Evolutionary conservation across 2,113 vertebrate species (phyloP), one percentile per base, ranked within the genome.

Genomic region (Neogale vison): DNA sequence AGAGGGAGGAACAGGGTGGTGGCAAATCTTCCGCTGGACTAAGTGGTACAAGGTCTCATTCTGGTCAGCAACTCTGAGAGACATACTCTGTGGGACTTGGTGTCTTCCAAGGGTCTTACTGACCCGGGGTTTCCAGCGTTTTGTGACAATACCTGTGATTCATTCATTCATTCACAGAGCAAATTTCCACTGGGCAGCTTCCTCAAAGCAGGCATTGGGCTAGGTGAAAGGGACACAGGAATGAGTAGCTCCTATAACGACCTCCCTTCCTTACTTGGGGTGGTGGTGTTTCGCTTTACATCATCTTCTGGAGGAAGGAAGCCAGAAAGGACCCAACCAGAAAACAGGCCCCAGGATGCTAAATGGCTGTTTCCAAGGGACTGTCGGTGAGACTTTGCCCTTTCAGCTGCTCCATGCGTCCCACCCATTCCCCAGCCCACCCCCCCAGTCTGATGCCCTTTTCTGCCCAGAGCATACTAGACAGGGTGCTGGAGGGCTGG

Each of bases 121-220:
- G 24, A 87, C 85, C 77, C 17, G 10, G 74, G 83, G 90, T 83
- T 52, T 89, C 79, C 83, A 67, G 1, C 24, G 61, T 86, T 94
- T 45, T 90, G 61, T 92, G 91, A 88, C 23, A 81, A 76, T 79
- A 72, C 76, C 67, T 95, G 86, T 93, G 88, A 94, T 87, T 90
- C 63, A 86, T 77, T 88, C 69, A 42, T 42, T 81, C 71, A 63
- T 65, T 93, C 93, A 82, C 29, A 84, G 69, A 81, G 88, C 82
- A 86, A 39, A 95, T 55, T 71, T 72, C 71, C 26, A 23, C 2
- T 24, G 59, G 95, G 59, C 24, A 76, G 81, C 52, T 95, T 74
- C 72, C 85, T 8, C 61, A 71, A 83, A 55, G 24, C n/a, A 88
- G 84, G 20, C 42, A 61, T 45, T 93, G 81, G 80, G 42, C 55